Base-by-base conservation (phyloP, 1,140 invertebrate genomes). In the Drosophila parvula region DNA sequence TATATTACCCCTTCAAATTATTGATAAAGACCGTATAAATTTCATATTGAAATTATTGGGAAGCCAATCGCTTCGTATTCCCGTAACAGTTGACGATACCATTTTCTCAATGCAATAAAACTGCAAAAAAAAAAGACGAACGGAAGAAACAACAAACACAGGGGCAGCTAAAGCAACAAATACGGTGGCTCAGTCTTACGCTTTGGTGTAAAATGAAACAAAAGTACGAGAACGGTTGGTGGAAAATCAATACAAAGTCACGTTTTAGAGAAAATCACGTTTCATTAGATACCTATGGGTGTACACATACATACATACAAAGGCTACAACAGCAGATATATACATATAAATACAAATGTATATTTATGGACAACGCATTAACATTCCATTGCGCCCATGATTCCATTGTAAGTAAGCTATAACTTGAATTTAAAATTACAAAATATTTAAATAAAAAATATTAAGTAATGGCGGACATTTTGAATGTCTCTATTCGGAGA, bases 181-280 rank as follows among this genome's bases (percentile, higher is more conserved):
- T 43, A 71, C 34, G 44, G 43, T 44, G 74, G 59, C 68, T 89
- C 57, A 70, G 68, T 67, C 59, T 56, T 60, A 57, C 43, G 51
- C 22, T 40, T 44, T 43, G 58, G 74, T 63, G 83, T 81, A 77
- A 79, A 84, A 69, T 84, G 81, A 84, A 85, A 84, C 78, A 81
- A 85, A 84, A 85, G 74, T 85, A 85, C 48, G 78, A 81, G 74
- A 80, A 85, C 48, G 78, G 50, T 67, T 89, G 80, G 45, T 79
- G 78, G 88, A 89, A 91, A 91, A 91, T 91, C 90, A 91, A 91
- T 91, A 91, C 81, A 91, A 91, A 91, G 90, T 91, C 90, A 91
- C 90, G 90, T 91, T 91, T 91, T 81, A 74, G 51, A 74, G 86
- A 90, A 90, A 90, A 86, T 90, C 86, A 90, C 86, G 86, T 90